A percentile compares a stretch with the other conserved stretches of the same genome.
These are phyloP conservation scores for Gobiocypris rarus DNA, from an alignment of 2,113 vertebrate genomes.

Conservation along the genomic window DNA sequence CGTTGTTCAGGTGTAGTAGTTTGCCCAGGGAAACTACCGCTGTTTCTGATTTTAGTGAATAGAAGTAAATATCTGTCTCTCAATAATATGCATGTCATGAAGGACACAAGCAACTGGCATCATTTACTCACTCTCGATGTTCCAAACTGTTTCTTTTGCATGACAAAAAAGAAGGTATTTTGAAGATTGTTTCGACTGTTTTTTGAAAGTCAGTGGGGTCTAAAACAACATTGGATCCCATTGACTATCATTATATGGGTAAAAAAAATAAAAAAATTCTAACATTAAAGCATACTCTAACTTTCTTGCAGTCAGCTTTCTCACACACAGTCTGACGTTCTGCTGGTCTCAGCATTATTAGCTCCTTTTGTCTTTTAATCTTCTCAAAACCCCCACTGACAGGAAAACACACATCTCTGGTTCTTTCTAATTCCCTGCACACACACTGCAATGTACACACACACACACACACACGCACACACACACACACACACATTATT, in stretches of 20 bases:
- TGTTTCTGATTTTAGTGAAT: too few species aligned
- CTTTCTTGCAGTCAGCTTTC: neutral
- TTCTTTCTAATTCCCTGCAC: neutral
- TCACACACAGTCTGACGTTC: neutral
- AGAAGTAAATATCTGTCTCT: too few species aligned
- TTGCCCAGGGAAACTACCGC: too few species aligned
- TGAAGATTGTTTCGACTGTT: neutral
- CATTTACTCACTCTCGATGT: too few species aligned
- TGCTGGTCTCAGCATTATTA: constrained; percentile 34
- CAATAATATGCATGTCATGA: too few species aligned
- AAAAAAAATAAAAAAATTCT: neutral
- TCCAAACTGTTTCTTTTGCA: too few species aligned
- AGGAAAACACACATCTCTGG: neutral
- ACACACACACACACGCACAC: constrained; percentile 12
- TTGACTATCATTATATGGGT: neutral
- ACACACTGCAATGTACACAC: too few species aligned
- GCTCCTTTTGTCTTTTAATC: constrained; percentile 43
- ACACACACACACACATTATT: constrained; percentile 27
- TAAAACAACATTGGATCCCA: neutral
- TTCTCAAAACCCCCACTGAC: constrained; percentile 26
- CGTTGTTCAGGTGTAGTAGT: too few species aligned
- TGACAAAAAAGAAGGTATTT: neutral
- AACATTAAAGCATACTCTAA: neutral
- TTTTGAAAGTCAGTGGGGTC: neutral
- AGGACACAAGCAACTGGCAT: too few species aligned